Conservation (phyloP, 2,888 invertebrate species). For the Hydrotaea diabolus region DNA sequence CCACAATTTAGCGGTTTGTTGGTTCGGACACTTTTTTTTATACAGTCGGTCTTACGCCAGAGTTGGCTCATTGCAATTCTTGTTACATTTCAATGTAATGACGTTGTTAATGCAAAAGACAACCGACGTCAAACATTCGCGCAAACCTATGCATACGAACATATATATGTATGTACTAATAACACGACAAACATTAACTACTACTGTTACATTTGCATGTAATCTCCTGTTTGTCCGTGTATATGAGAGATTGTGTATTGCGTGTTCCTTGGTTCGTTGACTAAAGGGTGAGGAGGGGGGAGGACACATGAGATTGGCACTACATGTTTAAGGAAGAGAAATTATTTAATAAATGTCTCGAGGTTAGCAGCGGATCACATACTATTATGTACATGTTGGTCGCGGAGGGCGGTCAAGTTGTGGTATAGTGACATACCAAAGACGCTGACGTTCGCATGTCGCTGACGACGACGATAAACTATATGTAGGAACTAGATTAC, state of each 20-base stretch:
- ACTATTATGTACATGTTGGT: not conserved
- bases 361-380: not conserved
- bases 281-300: too few relatives aligned
- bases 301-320: not conserved
- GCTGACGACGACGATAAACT: not conserved
- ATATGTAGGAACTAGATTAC: not conserved
- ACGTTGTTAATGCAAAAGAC: too few relatives aligned
- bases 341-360: constrained; percentile 24
- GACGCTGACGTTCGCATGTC: constrained; percentile 3
- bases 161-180: too few relatives aligned
- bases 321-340: constrained; percentile 33
- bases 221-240: not conserved
- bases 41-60: too few relatives aligned
- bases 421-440: not conserved
- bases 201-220: not conserved
- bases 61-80: too few relatives aligned
- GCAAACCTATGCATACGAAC: too few relatives aligned
- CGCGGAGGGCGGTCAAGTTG: not conserved
- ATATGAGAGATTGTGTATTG: not conserved
- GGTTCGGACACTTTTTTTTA: too few relatives aligned
- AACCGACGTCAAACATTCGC: too few relatives aligned
- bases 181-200: too few relatives aligned
- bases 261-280: not conserved
- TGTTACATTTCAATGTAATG: too few relatives aligned
- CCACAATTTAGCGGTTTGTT: too few relatives aligned